These are phyloP conservation scores for Drosophila ustulata DNA, from an alignment of 2,888 invertebrate species.

Conservation along the genomic window DNA sequence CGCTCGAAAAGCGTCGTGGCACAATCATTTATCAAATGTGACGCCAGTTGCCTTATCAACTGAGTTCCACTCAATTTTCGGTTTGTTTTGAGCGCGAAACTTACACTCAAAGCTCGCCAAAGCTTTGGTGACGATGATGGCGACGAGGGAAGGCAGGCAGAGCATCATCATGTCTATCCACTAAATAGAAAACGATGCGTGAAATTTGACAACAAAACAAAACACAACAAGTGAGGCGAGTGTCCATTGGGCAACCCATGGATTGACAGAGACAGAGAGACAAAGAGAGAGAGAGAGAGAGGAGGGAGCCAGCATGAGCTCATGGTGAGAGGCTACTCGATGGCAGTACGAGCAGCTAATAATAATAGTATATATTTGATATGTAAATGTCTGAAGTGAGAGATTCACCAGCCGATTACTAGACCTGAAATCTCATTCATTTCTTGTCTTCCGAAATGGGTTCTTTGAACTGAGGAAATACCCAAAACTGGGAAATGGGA, in stretches of 20 bases:
- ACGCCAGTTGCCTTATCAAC: constrained; percentile 58
- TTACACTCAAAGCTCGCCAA: constrained; percentile 38
- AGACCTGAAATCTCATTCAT: constrained; percentile 23
- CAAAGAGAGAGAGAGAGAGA: background rate
- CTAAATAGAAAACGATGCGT: constrained; percentile 65
- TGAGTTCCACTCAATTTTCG: constrained; percentile 40
- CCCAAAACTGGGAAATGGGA: constrained; percentile 19
- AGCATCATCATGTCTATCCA: constrained; percentile 42
- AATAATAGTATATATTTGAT: constrained; percentile 42
- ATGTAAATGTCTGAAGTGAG: constrained; percentile 59
- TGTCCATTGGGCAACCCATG: background rate
- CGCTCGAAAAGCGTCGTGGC: constrained; percentile 24
- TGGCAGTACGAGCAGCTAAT: constrained; percentile 23
- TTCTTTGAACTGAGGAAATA: constrained; percentile 49
- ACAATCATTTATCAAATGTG: constrained; percentile 67
- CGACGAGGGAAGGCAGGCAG: background rate
- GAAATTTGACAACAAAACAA: constrained; percentile 64
- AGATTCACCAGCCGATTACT: constrained; percentile 32
- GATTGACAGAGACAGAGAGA: background rate
- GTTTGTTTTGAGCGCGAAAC: constrained; percentile 69
- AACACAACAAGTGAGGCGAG: constrained; percentile 66
- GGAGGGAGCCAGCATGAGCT: constrained; percentile 52
- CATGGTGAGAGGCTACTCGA: constrained; percentile 35
- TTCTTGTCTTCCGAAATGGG: constrained; percentile 25
- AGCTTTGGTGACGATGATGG: background rate